phyloP scores from a whole-genome alignment of 2,113 vertebrate species.

The Malurus melanocephalus region DNA sequence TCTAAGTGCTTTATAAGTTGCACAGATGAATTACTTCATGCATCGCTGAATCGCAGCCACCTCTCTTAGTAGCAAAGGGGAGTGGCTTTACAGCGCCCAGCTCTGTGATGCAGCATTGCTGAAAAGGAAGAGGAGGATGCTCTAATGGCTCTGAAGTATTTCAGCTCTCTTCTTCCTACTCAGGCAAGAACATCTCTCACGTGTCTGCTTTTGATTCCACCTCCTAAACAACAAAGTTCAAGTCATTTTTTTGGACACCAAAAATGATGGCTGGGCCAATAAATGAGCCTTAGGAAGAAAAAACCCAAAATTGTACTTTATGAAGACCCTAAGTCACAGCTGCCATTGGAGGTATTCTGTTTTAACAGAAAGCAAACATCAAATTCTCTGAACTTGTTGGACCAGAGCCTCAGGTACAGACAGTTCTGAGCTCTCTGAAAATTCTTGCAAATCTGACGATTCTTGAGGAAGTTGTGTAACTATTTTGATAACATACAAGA shows the following conservation, averaged over 20 bases:
- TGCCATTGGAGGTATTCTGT: not conserved
- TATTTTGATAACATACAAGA: not conserved
- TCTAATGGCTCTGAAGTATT: not conserved
- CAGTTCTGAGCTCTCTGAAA: not conserved
- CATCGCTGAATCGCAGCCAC: slow-evolving; percentile 14
- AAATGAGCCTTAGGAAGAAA: not conserved
- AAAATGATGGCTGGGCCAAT: no score
- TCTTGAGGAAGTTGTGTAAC: not conserved
- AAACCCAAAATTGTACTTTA: not conserved
- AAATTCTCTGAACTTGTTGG: not conserved
- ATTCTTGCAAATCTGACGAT: not conserved
- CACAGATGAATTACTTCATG: slow-evolving; percentile 39
- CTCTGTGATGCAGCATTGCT: not conserved
- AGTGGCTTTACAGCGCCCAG: not conserved
- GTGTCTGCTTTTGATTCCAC: not conserved
- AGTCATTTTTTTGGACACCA: not conserved
- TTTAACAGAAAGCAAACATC: not conserved
- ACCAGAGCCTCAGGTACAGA: not conserved
- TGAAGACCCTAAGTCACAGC: not conserved
- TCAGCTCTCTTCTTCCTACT: not conserved
- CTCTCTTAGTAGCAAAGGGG: not conserved
- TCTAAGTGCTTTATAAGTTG: slow-evolving; percentile 50
- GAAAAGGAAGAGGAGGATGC: not conserved
- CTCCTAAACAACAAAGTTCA: not conserved
- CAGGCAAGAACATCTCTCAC: not conserved